Conservation (phyloP, 2,888 invertebrate genomes). For the Bellardia pandia region DNA sequence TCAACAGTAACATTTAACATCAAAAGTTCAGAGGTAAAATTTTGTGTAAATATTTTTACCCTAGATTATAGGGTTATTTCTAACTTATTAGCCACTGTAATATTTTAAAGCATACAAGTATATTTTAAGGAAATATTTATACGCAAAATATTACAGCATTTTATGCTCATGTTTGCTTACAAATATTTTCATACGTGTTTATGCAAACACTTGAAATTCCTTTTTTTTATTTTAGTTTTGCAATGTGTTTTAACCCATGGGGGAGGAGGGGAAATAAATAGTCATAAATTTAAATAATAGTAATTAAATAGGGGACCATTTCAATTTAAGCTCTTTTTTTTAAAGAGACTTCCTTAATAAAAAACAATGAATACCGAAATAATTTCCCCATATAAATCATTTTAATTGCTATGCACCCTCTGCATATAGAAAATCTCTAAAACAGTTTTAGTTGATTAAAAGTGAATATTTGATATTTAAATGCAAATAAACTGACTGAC, state of each 20-base stretch:
- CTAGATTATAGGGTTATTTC: too few species aligned
- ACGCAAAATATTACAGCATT: neutral
- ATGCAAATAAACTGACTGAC: neutral
- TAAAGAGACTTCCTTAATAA: too few species aligned
- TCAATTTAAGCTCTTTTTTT: too few species aligned
- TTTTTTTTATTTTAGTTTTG: neutral
- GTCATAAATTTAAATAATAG: too few species aligned
- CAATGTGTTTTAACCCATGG: neutral
- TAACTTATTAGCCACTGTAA: too few species aligned
- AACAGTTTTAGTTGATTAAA: too few species aligned
- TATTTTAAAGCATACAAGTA: too few species aligned
- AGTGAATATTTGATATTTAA: neutral
- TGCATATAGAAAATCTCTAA: too few species aligned
- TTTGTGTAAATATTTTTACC: too few species aligned
- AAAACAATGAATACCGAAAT: neutral
- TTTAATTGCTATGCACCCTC: neutral
- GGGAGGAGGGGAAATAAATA: neutral
- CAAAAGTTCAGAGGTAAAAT: too few species aligned
- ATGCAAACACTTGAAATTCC: slow-evolving; percentile 5
- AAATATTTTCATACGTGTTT: slow-evolving; percentile 37
- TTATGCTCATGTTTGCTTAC: neutral
- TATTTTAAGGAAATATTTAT: neutral
- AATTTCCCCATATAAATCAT: neutral
- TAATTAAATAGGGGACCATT: too few species aligned
- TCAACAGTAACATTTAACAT: too few species aligned